These are phyloP conservation scores for Amphiprion clarkii DNA, from an alignment of 2,797 vertebrate species.

Conservation along the genomic window DNA sequence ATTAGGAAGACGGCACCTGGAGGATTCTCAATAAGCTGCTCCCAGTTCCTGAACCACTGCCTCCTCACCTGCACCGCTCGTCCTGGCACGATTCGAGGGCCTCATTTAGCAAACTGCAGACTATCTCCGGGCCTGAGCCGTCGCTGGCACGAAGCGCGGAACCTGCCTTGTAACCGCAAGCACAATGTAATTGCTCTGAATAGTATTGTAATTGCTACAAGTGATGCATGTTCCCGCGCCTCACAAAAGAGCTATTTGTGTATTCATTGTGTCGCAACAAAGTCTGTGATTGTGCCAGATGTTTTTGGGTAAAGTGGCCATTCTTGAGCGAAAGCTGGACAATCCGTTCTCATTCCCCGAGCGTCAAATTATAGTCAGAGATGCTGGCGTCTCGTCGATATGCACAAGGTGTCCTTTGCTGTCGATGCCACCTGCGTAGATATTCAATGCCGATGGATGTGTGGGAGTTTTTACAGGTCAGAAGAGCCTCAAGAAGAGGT, in stretches of 20 bases:
- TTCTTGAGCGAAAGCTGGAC: not conserved
- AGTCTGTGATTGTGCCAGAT: not conserved
- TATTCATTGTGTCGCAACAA: not conserved
- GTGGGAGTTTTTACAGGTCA: no score
- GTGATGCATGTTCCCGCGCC: not conserved
- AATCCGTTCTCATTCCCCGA: no score
- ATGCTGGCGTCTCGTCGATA: no score
- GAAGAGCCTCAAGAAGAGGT: no score
- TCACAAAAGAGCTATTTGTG: conserved; percentile 18
- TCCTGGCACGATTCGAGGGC: conserved; percentile 29
- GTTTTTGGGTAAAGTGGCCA: not conserved
- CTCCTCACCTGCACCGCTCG: conserved; percentile 45
- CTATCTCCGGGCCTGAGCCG: conserved; percentile 26
- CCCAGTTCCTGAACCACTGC: conserved; percentile 21
- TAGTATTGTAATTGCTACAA: conserved; percentile 36
- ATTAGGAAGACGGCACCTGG: conserved; percentile 50
- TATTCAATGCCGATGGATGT: no score
- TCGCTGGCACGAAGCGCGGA: conserved; percentile 13
- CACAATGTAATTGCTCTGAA: conserved; percentile 31
- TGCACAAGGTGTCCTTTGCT: no score
- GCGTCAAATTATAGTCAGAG: no score
- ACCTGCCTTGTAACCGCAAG: conserved; percentile 1
- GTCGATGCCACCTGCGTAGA: no score
- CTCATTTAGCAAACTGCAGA: conserved; percentile 24
- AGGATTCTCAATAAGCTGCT: conserved; percentile 30